These are phyloP conservation scores for Sebastes itinus DNA, from an alignment of 2,797 vertebrate genomes.

Conservation along the genomic window DNA sequence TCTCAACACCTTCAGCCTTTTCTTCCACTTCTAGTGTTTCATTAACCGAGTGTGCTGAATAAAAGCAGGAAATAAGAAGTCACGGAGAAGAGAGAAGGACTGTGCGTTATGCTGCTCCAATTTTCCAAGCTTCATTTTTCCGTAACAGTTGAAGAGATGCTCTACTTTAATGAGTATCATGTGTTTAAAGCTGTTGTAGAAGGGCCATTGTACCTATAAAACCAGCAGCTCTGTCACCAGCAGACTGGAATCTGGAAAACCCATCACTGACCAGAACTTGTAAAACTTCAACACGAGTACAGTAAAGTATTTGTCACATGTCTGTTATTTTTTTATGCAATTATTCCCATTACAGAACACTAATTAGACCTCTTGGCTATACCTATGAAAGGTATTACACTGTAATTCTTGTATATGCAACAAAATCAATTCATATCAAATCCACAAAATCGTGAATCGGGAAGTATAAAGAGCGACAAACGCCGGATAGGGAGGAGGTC, in stretches of 20 bases:
- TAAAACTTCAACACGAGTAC: slow-evolving; percentile 34
- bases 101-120: slow-evolving; percentile 31
- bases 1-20: slow-evolving; percentile 34
- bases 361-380: neutral
- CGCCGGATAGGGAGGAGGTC: no score
- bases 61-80: slow-evolving; percentile 50
- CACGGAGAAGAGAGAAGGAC: slow-evolving; percentile 19
- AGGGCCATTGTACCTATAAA: slow-evolving; percentile 49
- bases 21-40: slow-evolving; percentile 34
- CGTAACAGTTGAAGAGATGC: slow-evolving; percentile 53
- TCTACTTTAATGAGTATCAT: slow-evolving; percentile 64
- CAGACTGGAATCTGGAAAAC: slow-evolving; percentile 64
- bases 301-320: neutral
- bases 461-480: no score
- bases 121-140: slow-evolving; percentile 51
- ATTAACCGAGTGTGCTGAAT: slow-evolving; percentile 35
- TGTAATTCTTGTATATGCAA: no score
- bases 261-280: slow-evolving; percentile 58
- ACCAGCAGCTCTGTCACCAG: slow-evolving; percentile 43
- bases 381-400: neutral
- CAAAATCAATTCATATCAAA: no score
- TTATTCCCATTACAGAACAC: neutral
- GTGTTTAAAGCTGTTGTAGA: slow-evolving; percentile 62
- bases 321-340: neutral
- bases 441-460: no score